Base-by-base conservation (phyloP, 2,113 vertebrate species). In the Prietella phreatophila region DNA sequence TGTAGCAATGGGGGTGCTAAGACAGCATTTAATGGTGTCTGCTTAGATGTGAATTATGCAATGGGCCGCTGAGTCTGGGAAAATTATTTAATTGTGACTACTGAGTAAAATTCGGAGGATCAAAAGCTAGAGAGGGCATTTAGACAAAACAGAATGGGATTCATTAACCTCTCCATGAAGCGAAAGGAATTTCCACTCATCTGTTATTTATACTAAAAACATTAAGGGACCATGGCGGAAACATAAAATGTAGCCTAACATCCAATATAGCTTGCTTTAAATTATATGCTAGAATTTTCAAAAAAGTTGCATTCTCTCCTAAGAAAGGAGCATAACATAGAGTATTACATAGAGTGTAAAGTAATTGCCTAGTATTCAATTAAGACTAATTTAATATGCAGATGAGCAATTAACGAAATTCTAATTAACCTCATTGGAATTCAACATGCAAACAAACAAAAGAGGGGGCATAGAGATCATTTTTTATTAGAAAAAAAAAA, bases 321-420 rank as follows among this genome's bases (percentile, higher is more conserved):
- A 15, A n/a, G 47, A 97, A 98, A 97, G 96, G 97, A 97, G 96
- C n/a, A n/a, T n/a, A n/a, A 36, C 91, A 95, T 95, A 96, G 97
- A 94, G 96, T 94, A 30, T 55, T 33, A 55, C 33, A 42, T 95
- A 94, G 86, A 96, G 96, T 97, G 96, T 96, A 96, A 97, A 96
- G 94, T 95, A 95, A 95, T 96, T 95, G 95, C 95, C 96, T 95
- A 96, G 95, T 96, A 96, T 96, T 97, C 95, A 96, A 96, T 96
- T 96, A 96, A 96, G 95, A 95, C 94, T 96, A 95, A 96, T 96
- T 97, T 96, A 97, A 97, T 96, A 96, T 96, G 95, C 96, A 95
- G 96, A 96, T 96, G 94, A 94, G 94, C 96, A 95, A 95, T 93
- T 80, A 55, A 39, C 15, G 7, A 84, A 85, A 5, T 69, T 33